A percentile compares a stretch with the other conserved stretches of the same genome.
Evolutionary conservation across 2,797 vertebrate genomes (phyloP).

Genomic region (Clarias fuscus): DNA sequence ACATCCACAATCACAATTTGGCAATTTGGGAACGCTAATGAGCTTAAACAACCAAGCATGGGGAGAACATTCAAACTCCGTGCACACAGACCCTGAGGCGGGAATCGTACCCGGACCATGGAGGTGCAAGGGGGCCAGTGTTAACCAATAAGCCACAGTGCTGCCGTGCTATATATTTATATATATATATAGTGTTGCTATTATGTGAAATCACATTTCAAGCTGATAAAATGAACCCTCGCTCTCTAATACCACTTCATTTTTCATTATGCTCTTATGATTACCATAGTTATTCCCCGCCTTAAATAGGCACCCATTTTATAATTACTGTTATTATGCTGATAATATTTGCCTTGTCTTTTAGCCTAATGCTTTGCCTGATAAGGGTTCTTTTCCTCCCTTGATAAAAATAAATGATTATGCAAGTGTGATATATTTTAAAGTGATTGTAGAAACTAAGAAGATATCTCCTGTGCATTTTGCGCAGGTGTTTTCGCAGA

Average conservation of each 20-base stretch:
- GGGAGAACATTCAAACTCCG: too few species aligned
- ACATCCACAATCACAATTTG: too few species aligned
- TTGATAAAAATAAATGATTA: background rate
- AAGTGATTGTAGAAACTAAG: background rate
- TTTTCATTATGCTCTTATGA: constrained; percentile 4
- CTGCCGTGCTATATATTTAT: too few species aligned
- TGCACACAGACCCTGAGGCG: too few species aligned
- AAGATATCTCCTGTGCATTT: background rate
- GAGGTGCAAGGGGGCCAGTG: too few species aligned
- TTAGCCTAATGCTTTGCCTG: background rate
- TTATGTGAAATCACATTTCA: background rate
- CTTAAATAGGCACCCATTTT: background rate
- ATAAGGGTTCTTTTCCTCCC: background rate
- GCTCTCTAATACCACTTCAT: background rate
- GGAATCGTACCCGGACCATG: too few species aligned
- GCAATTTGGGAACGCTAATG: too few species aligned
- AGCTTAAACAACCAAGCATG: too few species aligned
- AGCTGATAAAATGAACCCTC: background rate
- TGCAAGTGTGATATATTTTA: background rate
- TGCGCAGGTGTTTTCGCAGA: background rate
- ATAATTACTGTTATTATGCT: constrained; percentile 10
- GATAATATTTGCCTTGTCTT: constrained; percentile 5
- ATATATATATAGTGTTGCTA: background rate
- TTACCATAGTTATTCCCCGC: background rate
- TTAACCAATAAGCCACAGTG: too few species aligned